phyloP scores from a whole-genome alignment of 2,113 vertebrate genomes.

The Mesitornis unicolor region DNA sequence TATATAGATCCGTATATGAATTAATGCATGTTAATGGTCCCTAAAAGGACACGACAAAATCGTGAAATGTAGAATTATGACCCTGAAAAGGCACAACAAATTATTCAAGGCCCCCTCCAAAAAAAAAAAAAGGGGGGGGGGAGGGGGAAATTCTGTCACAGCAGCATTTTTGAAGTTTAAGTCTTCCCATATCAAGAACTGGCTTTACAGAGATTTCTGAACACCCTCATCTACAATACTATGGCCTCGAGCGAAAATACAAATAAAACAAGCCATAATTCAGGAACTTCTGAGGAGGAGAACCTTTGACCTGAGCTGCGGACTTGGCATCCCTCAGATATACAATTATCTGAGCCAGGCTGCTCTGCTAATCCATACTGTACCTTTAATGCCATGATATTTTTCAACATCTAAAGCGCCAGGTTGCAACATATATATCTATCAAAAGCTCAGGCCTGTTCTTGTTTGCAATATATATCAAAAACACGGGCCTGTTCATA shows the following conservation, averaged over 20 bases:
- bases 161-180: conserved; percentile 25
- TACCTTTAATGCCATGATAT: conserved; percentile 52
- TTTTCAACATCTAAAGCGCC: conserved; percentile 30
- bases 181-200: conserved; percentile 4
- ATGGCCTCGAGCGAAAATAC: conserved; percentile 70
- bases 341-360: conserved; percentile 60
- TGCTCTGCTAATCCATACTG: conserved; percentile 41
- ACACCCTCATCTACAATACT: conserved; percentile 59
- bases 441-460: conserved; percentile 29
- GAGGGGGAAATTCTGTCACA: not conserved
- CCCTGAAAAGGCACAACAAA: conserved; percentile 41
- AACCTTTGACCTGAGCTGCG: conserved; percentile 61
- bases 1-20: conserved; percentile 51
- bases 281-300: conserved; percentile 65
- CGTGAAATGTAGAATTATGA: conserved; percentile 14
- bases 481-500: conserved; percentile 38
- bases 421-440: not conserved
- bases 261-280: conserved; percentile 70
- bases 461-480: conserved; percentile 30
- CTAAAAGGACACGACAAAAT: conserved; percentile 28
- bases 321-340: conserved; percentile 59
- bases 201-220: conserved; percentile 36
- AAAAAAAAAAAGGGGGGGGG: no score
- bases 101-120: not conserved
- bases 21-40: not conserved